phyloP scores from a whole-genome alignment of 1,140 invertebrate species.

The Scaptomyza graminum region DNA sequence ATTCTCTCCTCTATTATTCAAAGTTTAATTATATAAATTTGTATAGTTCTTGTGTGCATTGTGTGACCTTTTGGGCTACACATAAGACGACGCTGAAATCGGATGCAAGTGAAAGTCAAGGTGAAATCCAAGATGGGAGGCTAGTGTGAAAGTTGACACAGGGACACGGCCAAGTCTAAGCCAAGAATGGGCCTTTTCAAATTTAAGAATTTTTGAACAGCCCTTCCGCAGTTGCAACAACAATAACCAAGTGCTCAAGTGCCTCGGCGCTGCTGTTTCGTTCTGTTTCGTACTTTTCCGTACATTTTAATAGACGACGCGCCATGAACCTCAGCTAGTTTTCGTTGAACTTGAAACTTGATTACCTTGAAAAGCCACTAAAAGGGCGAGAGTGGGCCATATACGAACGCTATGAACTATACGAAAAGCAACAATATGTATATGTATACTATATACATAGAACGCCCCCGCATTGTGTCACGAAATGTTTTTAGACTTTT shows the following conservation, averaged over 20 bases:
- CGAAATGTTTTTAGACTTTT: conserved; percentile 66
- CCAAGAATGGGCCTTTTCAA: conserved; percentile 51
- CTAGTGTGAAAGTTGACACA: conserved; percentile 49
- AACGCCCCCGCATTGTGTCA: conserved; percentile 68
- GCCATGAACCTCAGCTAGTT: conserved; percentile 72
- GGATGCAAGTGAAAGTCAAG: conserved; percentile 55
- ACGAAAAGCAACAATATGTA: conserved; percentile 4
- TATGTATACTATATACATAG: no score
- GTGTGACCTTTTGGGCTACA: conserved; percentile 44
- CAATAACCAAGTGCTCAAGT: conserved; percentile 28
- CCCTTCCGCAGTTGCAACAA: conserved; percentile 56
- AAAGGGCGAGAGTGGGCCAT: conserved; percentile 48
- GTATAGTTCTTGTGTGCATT: conserved; percentile 14
- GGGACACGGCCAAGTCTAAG: conserved; percentile 44
- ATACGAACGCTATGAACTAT: conserved; percentile 26
- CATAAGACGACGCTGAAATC: conserved; percentile 26
- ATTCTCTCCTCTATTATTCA: neutral
- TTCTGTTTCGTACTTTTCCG: no score
- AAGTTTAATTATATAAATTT: neutral
- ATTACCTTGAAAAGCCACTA: conserved; percentile 77
- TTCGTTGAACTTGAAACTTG: conserved; percentile 81
- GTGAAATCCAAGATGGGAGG: conserved; percentile 39
- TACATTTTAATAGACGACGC: conserved; percentile 49
- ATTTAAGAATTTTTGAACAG: conserved; percentile 40
- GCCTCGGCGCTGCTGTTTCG: conserved; percentile 6